These are phyloP conservation scores for Strix occidentalis DNA, from an alignment of 2,797 vertebrate genomes.

Conservation along the genomic window DNA sequence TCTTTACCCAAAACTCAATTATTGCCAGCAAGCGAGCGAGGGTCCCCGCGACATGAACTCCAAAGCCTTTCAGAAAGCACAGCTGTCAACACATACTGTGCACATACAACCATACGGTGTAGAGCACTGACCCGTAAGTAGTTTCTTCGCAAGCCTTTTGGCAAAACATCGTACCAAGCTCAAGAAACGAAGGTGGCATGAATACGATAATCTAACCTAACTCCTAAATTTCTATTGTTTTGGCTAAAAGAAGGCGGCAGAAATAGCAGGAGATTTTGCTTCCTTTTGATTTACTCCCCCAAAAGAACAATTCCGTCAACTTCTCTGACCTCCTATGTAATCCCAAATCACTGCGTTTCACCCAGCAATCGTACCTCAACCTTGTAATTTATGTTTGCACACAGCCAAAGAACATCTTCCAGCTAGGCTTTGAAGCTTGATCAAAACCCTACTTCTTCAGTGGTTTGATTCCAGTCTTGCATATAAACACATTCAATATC, in stretches of 20 bases:
- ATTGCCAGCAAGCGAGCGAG: rapidly evolving
- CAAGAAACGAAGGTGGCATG: neutral
- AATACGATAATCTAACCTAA: neutral
- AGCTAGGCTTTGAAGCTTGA: neutral
- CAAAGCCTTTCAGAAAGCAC: neutral
- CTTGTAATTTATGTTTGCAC: neutral
- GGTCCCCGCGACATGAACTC: rapidly evolving
- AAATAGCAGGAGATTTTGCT: neutral
- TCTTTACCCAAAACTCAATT: neutral
- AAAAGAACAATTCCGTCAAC: neutral
- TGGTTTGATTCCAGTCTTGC: neutral
- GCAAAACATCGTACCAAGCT: neutral
- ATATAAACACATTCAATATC: rapidly evolving
- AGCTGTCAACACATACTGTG: rapidly evolving
- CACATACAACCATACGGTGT: rapidly evolving
- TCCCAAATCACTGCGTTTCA: neutral
- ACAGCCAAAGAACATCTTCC: neutral
- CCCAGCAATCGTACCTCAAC: neutral
- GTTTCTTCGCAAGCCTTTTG: neutral
- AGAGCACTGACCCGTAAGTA: neutral
- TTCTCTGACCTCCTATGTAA: neutral
- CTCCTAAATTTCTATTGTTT: neutral
- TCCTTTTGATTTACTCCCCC: neutral
- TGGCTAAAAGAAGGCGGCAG: neutral
- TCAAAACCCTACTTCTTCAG: neutral